phyloP scores from a whole-genome alignment of 2,888 invertebrate genomes.

The Eupithecia vulgata region DNA sequence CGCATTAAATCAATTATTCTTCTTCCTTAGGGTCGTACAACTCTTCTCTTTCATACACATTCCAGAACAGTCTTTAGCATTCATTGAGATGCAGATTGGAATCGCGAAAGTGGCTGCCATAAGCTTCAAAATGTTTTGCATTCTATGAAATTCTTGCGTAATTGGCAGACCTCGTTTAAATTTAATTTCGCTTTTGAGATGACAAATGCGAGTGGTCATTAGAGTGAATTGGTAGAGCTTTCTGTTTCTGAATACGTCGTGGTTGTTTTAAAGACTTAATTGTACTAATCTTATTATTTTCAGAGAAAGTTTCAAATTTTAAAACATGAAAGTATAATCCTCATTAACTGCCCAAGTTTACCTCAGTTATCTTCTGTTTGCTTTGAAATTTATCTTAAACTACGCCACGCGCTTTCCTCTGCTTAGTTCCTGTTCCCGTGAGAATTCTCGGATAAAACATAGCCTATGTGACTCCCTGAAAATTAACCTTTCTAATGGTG shows the following conservation, averaged over 20 bases:
- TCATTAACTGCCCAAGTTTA: background rate
- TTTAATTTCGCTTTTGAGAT: constrained; percentile 8
- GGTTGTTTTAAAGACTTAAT: background rate
- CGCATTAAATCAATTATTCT: too few species aligned
- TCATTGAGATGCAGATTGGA: constrained; percentile 21
- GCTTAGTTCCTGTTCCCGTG: too few species aligned
- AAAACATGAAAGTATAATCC: too few species aligned
- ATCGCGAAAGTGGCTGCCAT: constrained; percentile 16
- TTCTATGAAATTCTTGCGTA: constrained; percentile 15
- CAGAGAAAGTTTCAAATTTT: background rate
- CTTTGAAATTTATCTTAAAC: background rate
- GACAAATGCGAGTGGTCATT: constrained; percentile 4
- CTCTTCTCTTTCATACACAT: constrained; percentile 30
- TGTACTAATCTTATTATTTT: background rate
- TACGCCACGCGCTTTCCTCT: too few species aligned
- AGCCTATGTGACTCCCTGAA: too few species aligned
- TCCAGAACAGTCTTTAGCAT: constrained; percentile 28
- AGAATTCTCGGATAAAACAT: too few species aligned
- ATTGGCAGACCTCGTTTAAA: background rate
- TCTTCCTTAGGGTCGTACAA: constrained; percentile 26
- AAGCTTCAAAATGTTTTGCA: constrained; percentile 4
- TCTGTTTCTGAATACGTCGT: background rate
- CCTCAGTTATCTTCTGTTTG: background rate
- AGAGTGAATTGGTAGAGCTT: background rate
- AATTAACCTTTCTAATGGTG: too few species aligned